phyloP scores from a whole-genome alignment of 2,113 vertebrate genomes.

The Pica pica region DNA sequence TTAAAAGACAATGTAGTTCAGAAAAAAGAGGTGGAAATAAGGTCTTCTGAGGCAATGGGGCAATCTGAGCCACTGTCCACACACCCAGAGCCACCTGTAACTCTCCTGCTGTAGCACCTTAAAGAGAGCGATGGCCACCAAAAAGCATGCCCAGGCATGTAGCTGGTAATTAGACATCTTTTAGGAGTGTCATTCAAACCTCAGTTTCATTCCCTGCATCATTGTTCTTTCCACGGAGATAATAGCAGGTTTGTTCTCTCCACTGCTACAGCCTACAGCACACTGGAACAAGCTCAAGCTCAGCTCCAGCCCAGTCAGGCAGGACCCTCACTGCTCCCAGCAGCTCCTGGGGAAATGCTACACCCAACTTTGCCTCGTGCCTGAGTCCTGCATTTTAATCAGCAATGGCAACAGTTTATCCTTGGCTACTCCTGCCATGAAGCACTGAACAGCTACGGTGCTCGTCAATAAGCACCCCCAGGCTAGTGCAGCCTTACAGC shows the following conservation, averaged over 20 bases:
- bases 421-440: neutral
- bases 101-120: neutral
- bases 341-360: accelerated
- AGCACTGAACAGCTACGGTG: accelerated
- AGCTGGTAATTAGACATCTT: neutral
- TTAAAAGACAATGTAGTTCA: neutral
- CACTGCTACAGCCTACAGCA: neutral
- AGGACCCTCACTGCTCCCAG: neutral
- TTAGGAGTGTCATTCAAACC: neutral
- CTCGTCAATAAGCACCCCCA: neutral
- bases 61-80: neutral
- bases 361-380: neutral
- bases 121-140: neutral
- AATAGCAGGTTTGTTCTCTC: neutral
- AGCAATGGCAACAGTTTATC: neutral
- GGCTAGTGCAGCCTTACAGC: neutral
- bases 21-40: neutral
- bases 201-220: neutral
- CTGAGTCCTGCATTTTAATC: neutral
- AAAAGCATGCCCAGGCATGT: neutral
- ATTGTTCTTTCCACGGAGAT: neutral
- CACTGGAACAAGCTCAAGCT: neutral
- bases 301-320: neutral
- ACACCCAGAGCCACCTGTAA: neutral
- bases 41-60: neutral